Base-by-base conservation (phyloP, 2,888 invertebrate genomes). In the Hirtodrosophila cameraria region DNA sequence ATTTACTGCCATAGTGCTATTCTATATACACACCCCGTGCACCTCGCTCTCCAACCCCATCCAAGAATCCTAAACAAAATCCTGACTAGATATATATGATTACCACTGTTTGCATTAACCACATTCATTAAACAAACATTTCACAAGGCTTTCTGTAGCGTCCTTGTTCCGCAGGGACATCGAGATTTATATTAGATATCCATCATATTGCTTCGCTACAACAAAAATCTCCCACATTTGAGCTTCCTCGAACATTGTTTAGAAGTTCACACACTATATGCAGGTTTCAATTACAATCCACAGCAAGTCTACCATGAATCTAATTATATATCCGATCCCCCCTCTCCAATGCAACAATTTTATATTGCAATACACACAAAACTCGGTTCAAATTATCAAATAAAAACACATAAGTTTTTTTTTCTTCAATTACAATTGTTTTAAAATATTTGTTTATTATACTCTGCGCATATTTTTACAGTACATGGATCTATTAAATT, bases 1-100 rank as follows among this genome's bases (percentile, higher is more conserved):
- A 81, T 86, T 68, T 83, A 83, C 82, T 83, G 82, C 82, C 82
- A 83, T 83, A 83, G 86, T 73, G 81, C 81, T 81, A 82, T 73
- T 62, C 73, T 79, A 61, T 57, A 78, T 58, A 66, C 63, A 66
- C 63, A 69, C 64, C 81, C 71, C 72, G 55, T 63, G 67, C 78
- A 70, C 82, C 65, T 73, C 59, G 48, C 69, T 62, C 61, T 65
- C 79, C 65, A 72, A 45, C 54, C 70, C 65, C 71, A 53, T n/a
- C n/a, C n/a, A n/a, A n/a, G n/a, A n/a, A 75, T 27, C 35, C 53
- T 43, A 54, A 59, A 41, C 42, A 27, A 54, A 55, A 41, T 65
- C 59, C 59, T 59, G 73, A 75, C 59, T 54, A 74, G 70, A 58
- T 60, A 45, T 53, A 57, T 57, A 33, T 48, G 35, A 27, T 33